Conservation (phyloP, 1,140 invertebrate genomes). For the Hirudo medicinalis region DNA sequence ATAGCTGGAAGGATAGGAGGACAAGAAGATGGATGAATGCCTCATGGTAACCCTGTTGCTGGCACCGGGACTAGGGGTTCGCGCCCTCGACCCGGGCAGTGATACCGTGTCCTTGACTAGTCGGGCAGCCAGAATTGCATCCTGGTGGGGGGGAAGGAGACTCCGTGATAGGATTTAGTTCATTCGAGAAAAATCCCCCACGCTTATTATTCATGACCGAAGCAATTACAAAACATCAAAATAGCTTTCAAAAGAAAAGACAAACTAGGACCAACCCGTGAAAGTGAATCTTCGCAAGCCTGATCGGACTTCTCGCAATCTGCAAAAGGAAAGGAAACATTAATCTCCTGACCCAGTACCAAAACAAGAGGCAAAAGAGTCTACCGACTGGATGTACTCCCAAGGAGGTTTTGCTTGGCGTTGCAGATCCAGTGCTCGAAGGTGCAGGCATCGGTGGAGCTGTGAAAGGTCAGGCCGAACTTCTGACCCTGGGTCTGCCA, state of each 20-base stretch:
- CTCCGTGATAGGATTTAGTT: no score
- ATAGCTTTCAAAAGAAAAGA: background rate
- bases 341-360: background rate
- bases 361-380: no score
- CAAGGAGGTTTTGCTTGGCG: conserved; percentile 75
- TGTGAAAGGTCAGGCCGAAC: conserved; percentile 87
- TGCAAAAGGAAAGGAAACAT: background rate
- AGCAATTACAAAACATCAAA: background rate
- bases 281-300: background rate
- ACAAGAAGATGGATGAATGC: conserved; percentile 7
- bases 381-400: conserved; percentile 53
- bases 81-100: conserved; percentile 12
- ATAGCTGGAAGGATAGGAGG: conserved; percentile 10
- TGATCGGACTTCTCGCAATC: background rate
- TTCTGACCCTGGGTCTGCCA: conserved; percentile 88
- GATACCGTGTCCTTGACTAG: conserved; percentile 14
- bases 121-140: background rate
- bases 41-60: conserved; percentile 5
- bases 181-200: no score
- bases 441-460: conserved; percentile 76
- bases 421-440: conserved; percentile 81
- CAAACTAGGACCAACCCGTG: conserved; percentile 1
- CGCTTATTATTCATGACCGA: no score
- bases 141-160: no score
- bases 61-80: conserved; percentile 4